These are phyloP conservation scores for Hepsetus odoe DNA, from an alignment of 2,113 vertebrate species.

Conservation along the genomic window DNA sequence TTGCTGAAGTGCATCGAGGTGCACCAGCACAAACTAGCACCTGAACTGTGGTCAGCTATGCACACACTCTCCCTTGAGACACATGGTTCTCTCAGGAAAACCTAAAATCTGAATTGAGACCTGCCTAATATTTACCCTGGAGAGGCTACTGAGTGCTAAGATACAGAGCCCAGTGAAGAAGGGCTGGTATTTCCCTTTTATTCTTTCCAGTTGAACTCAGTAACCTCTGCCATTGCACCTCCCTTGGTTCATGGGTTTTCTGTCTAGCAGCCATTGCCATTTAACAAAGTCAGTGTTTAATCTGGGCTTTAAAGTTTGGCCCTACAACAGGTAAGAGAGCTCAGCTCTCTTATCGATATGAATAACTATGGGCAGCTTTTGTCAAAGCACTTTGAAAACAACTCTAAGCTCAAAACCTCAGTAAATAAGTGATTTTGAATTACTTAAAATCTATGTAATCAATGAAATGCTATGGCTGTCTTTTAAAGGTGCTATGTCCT, in stretches of 20 bases:
- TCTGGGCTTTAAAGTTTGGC: constrained; percentile 27
- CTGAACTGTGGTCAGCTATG: constrained; percentile 32
- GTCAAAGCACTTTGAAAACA: too few relatives aligned
- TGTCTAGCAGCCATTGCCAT: background rate
- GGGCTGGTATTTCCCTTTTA: constrained; percentile 50
- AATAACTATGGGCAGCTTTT: too few relatives aligned
- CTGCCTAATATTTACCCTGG: constrained; percentile 22
- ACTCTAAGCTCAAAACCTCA: too few relatives aligned
- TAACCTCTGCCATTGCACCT: constrained; percentile 15
- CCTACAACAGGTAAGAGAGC: too few relatives aligned
- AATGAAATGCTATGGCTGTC: too few relatives aligned
- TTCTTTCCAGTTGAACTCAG: constrained; percentile 34
- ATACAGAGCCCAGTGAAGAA: constrained; percentile 27
- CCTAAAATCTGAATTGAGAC: constrained; percentile 46
- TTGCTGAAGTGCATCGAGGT: constrained; percentile 40
- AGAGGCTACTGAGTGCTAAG: constrained; percentile 22
- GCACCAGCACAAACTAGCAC: too few relatives aligned
- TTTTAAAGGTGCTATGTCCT: too few relatives aligned
- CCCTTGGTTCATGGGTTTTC: constrained; percentile 12
- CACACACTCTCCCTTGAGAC: constrained; percentile 25
- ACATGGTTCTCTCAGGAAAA: constrained; percentile 4
- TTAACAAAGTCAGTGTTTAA: constrained; percentile 29
- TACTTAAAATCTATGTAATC: too few relatives aligned
- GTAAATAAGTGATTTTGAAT: too few relatives aligned
- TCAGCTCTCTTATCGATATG: too few relatives aligned